Percentiles rank a stretch among this genome's conserved stretches.
These are phyloP conservation scores for Syngnathus acus DNA, from an alignment of 2,797 vertebrate species.

Conservation along the genomic window DNA sequence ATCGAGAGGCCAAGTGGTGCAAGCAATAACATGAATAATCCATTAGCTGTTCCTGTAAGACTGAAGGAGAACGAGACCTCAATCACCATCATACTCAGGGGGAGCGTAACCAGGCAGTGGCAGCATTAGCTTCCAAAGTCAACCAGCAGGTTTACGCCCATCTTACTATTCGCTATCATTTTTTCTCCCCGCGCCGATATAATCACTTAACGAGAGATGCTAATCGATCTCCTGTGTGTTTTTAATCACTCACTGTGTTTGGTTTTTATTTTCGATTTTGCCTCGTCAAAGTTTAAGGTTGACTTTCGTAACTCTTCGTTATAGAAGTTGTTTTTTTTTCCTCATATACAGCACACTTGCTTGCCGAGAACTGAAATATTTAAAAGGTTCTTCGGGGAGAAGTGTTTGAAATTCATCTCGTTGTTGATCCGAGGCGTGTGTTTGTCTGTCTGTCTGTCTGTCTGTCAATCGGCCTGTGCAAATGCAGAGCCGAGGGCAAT, in stretches of 20 bases:
- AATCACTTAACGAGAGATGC: not conserved
- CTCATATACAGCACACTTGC: not conserved
- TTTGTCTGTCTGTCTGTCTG: not conserved
- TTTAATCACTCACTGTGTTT: not conserved
- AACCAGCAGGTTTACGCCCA: not conserved
- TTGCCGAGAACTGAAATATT: conserved; percentile 1
- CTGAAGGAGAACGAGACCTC: conserved; percentile 38
- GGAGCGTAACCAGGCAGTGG: conserved; percentile 30
- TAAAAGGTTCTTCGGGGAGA: conserved; percentile 24
- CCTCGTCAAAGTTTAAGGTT: not conserved
- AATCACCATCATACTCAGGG: conserved; percentile 34
- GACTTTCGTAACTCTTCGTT: not conserved
- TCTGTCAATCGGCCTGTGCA: conserved; percentile 45
- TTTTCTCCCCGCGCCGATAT: not conserved
- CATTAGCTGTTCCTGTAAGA: conserved; percentile 54
- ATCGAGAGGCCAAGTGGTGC: conserved; percentile 40
- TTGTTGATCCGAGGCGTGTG: conserved; percentile 41
- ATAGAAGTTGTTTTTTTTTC: not conserved
- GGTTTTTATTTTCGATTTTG: not conserved
- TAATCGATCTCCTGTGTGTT: not conserved
- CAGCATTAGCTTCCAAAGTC: conserved; percentile 23
- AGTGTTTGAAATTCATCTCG: conserved; percentile 42
- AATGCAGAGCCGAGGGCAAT: conserved; percentile 52
- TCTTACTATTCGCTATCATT: not conserved
- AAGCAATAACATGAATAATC: conserved; percentile 65